Evolutionary conservation across 2,888 invertebrate genomes (phyloP).

Genomic region (Amorpha juglandis): DNA sequence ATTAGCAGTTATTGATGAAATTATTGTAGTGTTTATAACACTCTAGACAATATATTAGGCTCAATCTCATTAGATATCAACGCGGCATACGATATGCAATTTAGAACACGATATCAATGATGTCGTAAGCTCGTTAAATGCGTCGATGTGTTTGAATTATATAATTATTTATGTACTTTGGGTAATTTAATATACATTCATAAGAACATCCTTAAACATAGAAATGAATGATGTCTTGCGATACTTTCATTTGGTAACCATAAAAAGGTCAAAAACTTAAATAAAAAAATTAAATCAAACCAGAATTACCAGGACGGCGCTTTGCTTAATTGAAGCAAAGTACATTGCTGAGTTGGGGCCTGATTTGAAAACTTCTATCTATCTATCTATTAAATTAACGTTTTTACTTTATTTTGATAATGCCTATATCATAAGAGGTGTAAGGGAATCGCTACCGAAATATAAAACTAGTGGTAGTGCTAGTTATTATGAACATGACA

Average conservation of each 20-base stretch:
- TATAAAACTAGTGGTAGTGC: no score
- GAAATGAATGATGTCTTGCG: not conserved
- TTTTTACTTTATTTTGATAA: no score
- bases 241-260: not conserved
- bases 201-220: not conserved
- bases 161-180: not conserved
- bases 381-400: no score
- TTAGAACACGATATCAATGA: conserved; percentile 13
- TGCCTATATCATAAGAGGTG: no score
- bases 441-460: no score
- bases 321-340: no score
- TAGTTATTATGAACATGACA: no score
- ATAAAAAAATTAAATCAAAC: no score
- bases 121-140: conserved; percentile 19
- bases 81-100: conserved; percentile 15
- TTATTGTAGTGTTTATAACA: conserved; percentile 14
- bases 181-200: not conserved
- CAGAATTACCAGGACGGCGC: no score
- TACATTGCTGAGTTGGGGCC: no score
- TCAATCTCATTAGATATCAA: not conserved
- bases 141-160: conserved; percentile 8
- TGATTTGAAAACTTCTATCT: no score
- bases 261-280: not conserved
- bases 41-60: conserved; percentile 16
- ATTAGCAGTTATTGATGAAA: not conserved